Percentiles rank a stretch among this genome's conserved stretches.
These are phyloP conservation scores for Acholoe squamosa DNA, from an alignment of 2,888 invertebrate genomes.

Conservation along the genomic window DNA sequence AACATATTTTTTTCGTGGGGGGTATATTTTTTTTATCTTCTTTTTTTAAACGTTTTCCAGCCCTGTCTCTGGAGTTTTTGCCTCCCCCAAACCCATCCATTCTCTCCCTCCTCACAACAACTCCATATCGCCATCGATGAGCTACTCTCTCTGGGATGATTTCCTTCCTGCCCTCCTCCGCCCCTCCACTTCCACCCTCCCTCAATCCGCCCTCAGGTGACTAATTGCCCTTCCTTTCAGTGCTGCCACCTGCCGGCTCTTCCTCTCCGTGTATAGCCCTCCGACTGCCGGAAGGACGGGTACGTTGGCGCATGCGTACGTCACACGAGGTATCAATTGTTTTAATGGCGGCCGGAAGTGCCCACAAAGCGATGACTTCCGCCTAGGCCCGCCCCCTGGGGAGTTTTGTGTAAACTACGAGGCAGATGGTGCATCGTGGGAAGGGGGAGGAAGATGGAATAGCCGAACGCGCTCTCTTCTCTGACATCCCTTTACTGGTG, in stretches of 20 bases:
- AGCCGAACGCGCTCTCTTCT: conserved; percentile 1
- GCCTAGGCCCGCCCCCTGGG: background rate
- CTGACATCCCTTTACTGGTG: background rate
- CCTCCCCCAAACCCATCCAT: background rate
- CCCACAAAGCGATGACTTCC: conserved; percentile 60
- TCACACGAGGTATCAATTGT: conserved; percentile 58
- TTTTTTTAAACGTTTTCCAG: too few species aligned
- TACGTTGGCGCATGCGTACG: conserved; percentile 53
- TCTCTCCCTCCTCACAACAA: background rate
- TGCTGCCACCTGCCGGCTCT: conserved; percentile 31
- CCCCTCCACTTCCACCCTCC: background rate
- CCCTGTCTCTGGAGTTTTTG: too few species aligned
- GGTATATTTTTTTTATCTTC: too few species aligned
- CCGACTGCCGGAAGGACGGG: conserved; percentile 38
- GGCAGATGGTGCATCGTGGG: conserved; percentile 24
- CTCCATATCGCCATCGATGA: background rate
- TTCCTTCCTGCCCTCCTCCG: background rate
- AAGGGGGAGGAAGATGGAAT: conserved; percentile 2
- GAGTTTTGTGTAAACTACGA: background rate
- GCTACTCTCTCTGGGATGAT: background rate
- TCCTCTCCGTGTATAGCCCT: background rate
- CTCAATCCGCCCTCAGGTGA: conserved; percentile 2
- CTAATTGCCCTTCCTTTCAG: background rate
- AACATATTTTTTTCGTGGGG: too few species aligned
- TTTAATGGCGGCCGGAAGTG: conserved; percentile 58